A percentile compares a stretch with the other conserved stretches of the same genome.
Evolutionary conservation across 2,113 vertebrate species (phyloP).

Genomic region (Megaceryle torquata): DNA sequence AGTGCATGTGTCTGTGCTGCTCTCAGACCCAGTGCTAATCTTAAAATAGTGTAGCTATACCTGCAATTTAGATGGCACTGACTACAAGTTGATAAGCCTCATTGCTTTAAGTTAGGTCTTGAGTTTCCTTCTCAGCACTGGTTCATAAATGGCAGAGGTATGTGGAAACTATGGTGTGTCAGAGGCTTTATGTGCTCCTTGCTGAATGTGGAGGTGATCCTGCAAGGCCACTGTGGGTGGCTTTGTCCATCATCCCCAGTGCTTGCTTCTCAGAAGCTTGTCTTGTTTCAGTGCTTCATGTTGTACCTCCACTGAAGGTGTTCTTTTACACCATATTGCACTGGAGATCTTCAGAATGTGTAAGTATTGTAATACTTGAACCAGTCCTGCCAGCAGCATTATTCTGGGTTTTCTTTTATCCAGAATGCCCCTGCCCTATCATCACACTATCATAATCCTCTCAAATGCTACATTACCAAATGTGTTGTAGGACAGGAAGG

Average conservation of each 20-base stretch:
- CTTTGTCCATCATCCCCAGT: background rate
- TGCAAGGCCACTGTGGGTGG: background rate
- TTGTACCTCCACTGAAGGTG: background rate
- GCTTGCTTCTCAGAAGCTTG: background rate
- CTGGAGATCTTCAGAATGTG: background rate
- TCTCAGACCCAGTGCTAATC: background rate
- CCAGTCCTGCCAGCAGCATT: background rate
- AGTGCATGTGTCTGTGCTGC: background rate
- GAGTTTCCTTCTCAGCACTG: background rate
- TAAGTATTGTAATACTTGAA: background rate
- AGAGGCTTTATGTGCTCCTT: background rate
- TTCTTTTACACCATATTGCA: background rate
- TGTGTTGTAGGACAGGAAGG: background rate
- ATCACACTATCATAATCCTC: background rate
- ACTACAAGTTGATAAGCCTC: background rate
- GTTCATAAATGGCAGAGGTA: background rate
- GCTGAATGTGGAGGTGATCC: background rate
- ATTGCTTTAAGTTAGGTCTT: background rate
- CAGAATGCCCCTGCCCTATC: background rate
- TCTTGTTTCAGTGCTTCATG: background rate
- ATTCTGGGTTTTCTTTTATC: background rate
- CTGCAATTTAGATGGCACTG: accelerated
- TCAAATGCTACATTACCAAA: background rate
- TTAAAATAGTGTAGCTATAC: background rate
- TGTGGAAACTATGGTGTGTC: background rate